phyloP scores from a whole-genome alignment of 2,797 vertebrate genomes.

The Smutsia gigantea region DNA sequence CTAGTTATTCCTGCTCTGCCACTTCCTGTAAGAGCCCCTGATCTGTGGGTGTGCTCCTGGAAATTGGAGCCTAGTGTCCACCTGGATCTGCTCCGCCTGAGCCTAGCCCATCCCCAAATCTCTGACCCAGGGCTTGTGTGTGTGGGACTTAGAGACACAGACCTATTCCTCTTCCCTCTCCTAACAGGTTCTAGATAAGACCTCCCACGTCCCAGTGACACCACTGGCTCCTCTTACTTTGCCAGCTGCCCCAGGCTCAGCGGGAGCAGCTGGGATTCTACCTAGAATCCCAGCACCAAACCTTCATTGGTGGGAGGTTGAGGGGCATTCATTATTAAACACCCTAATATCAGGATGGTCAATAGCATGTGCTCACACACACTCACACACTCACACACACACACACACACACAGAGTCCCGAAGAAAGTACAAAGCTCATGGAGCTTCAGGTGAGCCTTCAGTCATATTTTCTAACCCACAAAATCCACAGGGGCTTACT shows the following conservation, averaged over 20 bases:
- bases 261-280: background rate
- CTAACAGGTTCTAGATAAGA: background rate
- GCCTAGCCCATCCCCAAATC: background rate
- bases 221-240: background rate
- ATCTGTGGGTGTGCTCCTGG: accelerated
- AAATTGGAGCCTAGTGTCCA: background rate
- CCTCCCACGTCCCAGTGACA: background rate
- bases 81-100: background rate
- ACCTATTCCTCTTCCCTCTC: background rate
- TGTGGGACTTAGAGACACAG: background rate
- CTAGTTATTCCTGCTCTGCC: background rate
- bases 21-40: background rate
- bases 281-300: background rate
- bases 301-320: no score
- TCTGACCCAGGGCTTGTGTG: background rate
- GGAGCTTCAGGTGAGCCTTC: accelerated
- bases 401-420: accelerated
- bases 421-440: no score
- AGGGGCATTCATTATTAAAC: background rate
- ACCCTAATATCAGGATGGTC: background rate
- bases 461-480: background rate
- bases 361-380: background rate
- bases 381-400: background rate
- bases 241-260: background rate
- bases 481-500: background rate